These are phyloP conservation scores for Athalia cordata DNA, from an alignment of 2,888 invertebrate genomes.

Conservation along the genomic window DNA sequence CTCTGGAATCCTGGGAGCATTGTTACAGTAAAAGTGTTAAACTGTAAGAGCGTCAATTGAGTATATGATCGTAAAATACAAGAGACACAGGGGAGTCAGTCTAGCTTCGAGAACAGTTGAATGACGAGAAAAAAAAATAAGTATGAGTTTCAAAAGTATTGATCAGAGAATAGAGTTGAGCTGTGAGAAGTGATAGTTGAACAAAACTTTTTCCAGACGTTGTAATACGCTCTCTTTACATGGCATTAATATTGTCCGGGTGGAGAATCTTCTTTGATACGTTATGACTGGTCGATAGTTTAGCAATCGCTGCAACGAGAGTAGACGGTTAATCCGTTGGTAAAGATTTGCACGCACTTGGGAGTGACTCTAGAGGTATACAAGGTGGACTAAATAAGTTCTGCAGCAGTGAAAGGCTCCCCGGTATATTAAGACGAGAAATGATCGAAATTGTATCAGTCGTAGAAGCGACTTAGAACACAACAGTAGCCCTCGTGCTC, in stretches of 20 bases:
- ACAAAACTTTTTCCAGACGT: constrained; percentile 12
- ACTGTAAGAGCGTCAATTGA: too few relatives aligned
- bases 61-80: not conserved
- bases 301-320: not conserved
- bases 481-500: constrained; percentile 53
- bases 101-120: not conserved
- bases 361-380: constrained; percentile 8
- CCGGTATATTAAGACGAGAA: constrained; percentile 71
- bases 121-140: not conserved
- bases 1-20: too few relatives aligned
- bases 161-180: not conserved
- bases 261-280: constrained; percentile 1
- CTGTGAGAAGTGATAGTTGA: not conserved
- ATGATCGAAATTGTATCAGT: constrained; percentile 70
- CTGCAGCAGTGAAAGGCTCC: constrained; percentile 70
- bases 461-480: constrained; percentile 59
- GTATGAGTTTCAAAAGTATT: constrained; percentile 13
- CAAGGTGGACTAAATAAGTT: constrained; percentile 60
- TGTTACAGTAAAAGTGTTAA: too few relatives aligned
- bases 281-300: constrained; percentile 39
- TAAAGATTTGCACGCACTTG: constrained; percentile 51
- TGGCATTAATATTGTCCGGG: constrained; percentile 27
- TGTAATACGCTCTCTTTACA: constrained; percentile 13
- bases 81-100: not conserved
- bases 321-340: constrained; percentile 49